Evolutionary conservation across 2,113 vertebrate genomes (phyloP), one percentile per base, ranked within the genome.

Genomic region (Onychostoma macrolepis): DNA sequence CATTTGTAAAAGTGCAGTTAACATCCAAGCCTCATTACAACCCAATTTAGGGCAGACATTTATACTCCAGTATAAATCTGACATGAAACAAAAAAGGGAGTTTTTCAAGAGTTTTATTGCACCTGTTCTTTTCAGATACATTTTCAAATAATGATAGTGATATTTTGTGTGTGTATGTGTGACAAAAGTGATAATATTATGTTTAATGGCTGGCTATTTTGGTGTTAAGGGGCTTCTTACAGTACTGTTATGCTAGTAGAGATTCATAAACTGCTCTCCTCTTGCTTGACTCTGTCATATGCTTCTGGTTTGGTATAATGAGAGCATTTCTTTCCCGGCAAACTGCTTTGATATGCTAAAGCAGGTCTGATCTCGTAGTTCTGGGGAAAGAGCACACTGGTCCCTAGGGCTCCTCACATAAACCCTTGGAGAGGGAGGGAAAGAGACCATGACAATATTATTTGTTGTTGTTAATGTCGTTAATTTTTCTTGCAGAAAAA

Each of bases 261-360:
- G 30, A 13, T 41, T 36, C 21, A 41, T 86, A 56, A 69, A 48
- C 13, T 56, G 50, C 26, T 19, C n/a, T 36, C 17, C 6, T 72
- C 9, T 72, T 26, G 76, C 30, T 80, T 30, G 26, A 38, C 30
- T 79, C 43, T 56, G 33, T 83, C 48, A 38, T 78, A 56, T 56
- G 41, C 26, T 41, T 83, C 50, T 24, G 21, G 36, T 86, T 75
- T 85, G 87, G 84, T 89, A 89, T 90, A 90, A 93, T 88, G 86
- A 92, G 88, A 58, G 80, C 56, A 78, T 87, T 88, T 91, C 89
- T 86, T 92, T 91, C 86, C 71, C 88, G 67, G 83, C 41, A 82
- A 65, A 81, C 58, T 90, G 84, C 91, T 94, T 93, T 93, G 91
- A 93, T 92, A 93, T 93, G 93, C 87, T 92, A 93, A 94, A 92